Evolutionary conservation across 1,140 invertebrate species (phyloP).

Genomic region (Drosophila neocordata): DNA sequence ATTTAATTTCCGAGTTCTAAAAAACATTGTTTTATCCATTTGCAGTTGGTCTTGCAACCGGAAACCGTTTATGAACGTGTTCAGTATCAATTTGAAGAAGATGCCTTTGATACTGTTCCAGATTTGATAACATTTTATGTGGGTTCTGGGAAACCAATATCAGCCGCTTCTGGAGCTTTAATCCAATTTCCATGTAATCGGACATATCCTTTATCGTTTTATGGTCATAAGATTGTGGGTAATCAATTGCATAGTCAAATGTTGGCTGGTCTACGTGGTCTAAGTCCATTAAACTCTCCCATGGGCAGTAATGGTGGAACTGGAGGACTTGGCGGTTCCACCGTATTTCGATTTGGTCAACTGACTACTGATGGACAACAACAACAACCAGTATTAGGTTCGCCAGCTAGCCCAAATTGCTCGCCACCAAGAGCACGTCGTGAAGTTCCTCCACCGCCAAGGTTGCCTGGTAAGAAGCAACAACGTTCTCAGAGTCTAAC

Average conservation of each 20-base stretch:
- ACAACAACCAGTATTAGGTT: slow-evolving; percentile 8
- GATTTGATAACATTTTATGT: slow-evolving; percentile 97
- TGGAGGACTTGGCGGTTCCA: slow-evolving; percentile 16
- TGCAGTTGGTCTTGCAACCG: slow-evolving; percentile 91
- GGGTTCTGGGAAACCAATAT: slow-evolving; percentile 93
- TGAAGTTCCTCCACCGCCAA: slow-evolving; percentile 84
- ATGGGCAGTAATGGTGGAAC: slow-evolving; percentile 37
- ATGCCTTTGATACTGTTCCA: slow-evolving; percentile 95
- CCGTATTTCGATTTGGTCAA: slow-evolving; percentile 68
- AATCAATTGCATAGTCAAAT: slow-evolving; percentile 79
- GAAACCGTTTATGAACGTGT: slow-evolving; percentile 95
- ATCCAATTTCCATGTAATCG: slow-evolving; percentile 91
- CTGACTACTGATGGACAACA: slow-evolving; percentile 10
- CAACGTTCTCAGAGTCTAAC: slow-evolving; percentile 88
- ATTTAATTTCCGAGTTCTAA: no score
- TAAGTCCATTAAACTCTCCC: slow-evolving; percentile 76
- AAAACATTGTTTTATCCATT: not conserved
- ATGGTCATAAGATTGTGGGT: slow-evolving; percentile 81
- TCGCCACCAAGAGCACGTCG: slow-evolving; percentile 84
- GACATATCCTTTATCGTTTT: slow-evolving; percentile 85
- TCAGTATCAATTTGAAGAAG: slow-evolving; percentile 97
- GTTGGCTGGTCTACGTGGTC: slow-evolving; percentile 68
- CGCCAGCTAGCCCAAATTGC: slow-evolving; percentile 56
- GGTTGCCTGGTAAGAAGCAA: slow-evolving; percentile 87
- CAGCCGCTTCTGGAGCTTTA: slow-evolving; percentile 92